phyloP scores from a whole-genome alignment of 2,113 vertebrate species.

The Nerophis ophidion region DNA sequence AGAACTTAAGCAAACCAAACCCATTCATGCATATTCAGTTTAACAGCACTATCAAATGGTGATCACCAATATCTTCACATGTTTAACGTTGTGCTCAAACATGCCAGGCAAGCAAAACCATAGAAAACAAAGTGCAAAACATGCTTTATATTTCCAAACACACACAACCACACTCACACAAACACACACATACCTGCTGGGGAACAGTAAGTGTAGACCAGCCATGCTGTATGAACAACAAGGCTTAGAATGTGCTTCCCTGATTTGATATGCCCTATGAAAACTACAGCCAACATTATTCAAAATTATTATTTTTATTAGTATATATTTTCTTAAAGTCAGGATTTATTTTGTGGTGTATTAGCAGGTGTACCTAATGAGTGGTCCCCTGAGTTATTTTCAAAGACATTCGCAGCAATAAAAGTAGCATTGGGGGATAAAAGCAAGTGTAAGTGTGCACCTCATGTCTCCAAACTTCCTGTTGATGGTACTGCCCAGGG shows the following conservation, averaged over 20 bases:
- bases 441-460: conserved; percentile 57
- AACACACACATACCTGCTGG: conserved; percentile 64
- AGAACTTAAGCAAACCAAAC: not conserved
- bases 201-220: conserved; percentile 71
- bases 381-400: no score
- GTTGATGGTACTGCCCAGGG: conserved; percentile 85
- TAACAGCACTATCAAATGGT: not conserved
- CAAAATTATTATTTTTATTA: no score
- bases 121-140: not conserved
- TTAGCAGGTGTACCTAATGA: no score
- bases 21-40: no score
- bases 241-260: not conserved
- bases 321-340: no score
- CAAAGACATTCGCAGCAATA: not conserved
- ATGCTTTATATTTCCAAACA: not conserved
- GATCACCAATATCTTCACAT: not conserved
- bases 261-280: no score
- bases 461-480: conserved; percentile 96
- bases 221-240: conserved; percentile 57
- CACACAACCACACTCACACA: conserved; percentile 2
- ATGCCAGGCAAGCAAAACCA: not conserved
- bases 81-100: not conserved
- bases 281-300: no score
- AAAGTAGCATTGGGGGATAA: not conserved
- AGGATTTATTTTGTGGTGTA: no score